Conservation (phyloP, 2,113 vertebrate genomes). For the Pseudorhombus dupliciocellatus region DNA sequence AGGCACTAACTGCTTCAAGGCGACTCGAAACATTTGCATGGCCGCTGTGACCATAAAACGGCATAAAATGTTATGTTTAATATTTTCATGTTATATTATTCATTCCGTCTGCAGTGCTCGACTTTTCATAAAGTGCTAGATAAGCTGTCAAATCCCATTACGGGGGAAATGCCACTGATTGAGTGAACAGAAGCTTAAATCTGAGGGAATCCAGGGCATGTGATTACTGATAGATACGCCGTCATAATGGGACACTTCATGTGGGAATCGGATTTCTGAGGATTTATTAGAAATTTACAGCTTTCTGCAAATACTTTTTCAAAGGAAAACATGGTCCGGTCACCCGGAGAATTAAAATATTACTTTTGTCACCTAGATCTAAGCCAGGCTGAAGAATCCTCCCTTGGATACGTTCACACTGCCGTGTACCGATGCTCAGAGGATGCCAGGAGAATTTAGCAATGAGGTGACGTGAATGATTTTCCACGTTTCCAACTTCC, state of each 20-base stretch:
- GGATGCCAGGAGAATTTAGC: constrained; percentile 52
- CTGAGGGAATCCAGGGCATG: constrained; percentile 46
- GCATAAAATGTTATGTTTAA: constrained; percentile 48
- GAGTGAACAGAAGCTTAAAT: constrained; percentile 52
- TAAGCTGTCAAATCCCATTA: constrained; percentile 69
- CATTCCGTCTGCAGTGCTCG: constrained; percentile 43
- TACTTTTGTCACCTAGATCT: constrained; percentile 19
- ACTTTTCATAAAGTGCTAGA: constrained; percentile 59
- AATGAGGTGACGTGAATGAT: constrained; percentile 35
- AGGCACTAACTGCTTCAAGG: constrained; percentile 46
- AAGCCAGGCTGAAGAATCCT: constrained; percentile 49
- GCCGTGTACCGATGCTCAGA: constrained; percentile 25
- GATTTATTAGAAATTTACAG: constrained; percentile 32
- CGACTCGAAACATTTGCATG: constrained; percentile 41
- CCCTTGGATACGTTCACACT: constrained; percentile 41
- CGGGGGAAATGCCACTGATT: constrained; percentile 45
- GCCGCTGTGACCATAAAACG: constrained; percentile 50
- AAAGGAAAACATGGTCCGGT: constrained; percentile 10
- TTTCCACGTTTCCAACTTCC: constrained; percentile 37
- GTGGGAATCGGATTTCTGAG: constrained; percentile 24
- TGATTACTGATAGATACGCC: constrained; percentile 55
- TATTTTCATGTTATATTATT: constrained; percentile 58
- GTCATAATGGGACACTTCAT: constrained; percentile 41
- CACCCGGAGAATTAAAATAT: no score
- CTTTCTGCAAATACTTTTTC: constrained; percentile 18